Conservation (phyloP, 2,797 vertebrate species). For the Tinamus major region DNA sequence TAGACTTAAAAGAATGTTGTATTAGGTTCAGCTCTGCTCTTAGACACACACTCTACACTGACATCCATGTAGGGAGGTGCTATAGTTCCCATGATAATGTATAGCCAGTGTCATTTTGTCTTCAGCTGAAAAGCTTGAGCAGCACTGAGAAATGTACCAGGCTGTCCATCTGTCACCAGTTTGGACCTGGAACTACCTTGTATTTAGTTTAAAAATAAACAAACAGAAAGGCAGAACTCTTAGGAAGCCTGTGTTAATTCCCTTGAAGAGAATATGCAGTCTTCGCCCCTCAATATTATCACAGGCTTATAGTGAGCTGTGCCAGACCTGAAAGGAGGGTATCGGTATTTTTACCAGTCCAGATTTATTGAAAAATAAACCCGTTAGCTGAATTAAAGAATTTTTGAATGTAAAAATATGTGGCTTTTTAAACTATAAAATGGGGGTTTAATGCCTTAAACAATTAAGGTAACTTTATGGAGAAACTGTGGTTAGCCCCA, state of each 20-base stretch:
- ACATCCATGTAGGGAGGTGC: not conserved
- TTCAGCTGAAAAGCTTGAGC: not conserved
- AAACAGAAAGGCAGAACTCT: not conserved
- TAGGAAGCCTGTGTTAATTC: conserved; percentile 1
- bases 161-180: not conserved
- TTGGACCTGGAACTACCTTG: not conserved
- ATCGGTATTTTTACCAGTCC: conserved; percentile 60
- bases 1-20: conserved; percentile 30
- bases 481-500: conserved; percentile 66
- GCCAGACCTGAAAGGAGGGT: conserved; percentile 5
- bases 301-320: conserved; percentile 5
- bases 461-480: conserved; percentile 69
- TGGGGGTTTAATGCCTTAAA: conserved; percentile 69
- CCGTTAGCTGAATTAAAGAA: conserved; percentile 23
- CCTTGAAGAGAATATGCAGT: not conserved
- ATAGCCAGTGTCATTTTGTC: not conserved
- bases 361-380: conserved; percentile 61
- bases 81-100: conserved; percentile 5
- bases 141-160: not conserved
- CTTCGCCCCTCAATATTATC: not conserved
- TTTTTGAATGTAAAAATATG: conserved; percentile 77
- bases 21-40: conserved; percentile 9
- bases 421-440: conserved; percentile 57
- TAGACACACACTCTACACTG: not conserved
- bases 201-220: too few relatives aligned